Percentiles rank a stretch among this genome's conserved stretches.
Conservation (phyloP, 2,888 invertebrate species). For the Phrixothrix hirtus region DNA sequence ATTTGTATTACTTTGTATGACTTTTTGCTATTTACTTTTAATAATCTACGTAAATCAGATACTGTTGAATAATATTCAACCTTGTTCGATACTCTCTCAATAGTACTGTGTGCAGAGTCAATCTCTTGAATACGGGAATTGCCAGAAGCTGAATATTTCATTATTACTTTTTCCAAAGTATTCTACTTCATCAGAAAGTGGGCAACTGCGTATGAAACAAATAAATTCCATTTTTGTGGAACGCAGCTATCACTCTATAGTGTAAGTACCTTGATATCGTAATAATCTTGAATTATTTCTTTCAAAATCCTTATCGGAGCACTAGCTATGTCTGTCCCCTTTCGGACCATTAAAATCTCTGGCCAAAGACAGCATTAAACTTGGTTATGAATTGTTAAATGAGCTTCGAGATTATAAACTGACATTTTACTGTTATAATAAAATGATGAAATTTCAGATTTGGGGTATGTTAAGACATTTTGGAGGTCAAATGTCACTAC, state of each 20-base stretch:
- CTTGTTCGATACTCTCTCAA: not conserved
- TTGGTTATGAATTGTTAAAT: conserved; percentile 14
- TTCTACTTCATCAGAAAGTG: not conserved
- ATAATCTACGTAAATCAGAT: not conserved
- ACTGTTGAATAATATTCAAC: not conserved
- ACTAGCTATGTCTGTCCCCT: conserved; percentile 23
- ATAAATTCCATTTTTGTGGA: not conserved
- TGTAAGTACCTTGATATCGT: not conserved
- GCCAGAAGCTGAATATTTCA: not conserved
- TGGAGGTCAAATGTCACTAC: conserved; percentile 27
- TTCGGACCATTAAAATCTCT: conserved; percentile 14
- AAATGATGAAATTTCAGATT: conserved; percentile 35
- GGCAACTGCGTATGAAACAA: not conserved
- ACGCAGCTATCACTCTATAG: not conserved
- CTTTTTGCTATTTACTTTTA: no score
- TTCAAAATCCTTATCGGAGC: not conserved
- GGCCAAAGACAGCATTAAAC: conserved; percentile 25
- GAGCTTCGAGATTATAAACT: conserved; percentile 39
- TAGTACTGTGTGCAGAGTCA: not conserved
- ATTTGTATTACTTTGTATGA: no score
- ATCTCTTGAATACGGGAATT: not conserved
- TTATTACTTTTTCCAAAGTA: not conserved
- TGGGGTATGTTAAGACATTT: conserved; percentile 37
- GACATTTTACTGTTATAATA: conserved; percentile 37
- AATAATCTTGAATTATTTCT: not conserved